A percentile compares a stretch with the other conserved stretches of the same genome.
Evolutionary conservation across 2,797 vertebrate genomes (phyloP).

Genomic region (Enteromius afrohamiltoni): DNA sequence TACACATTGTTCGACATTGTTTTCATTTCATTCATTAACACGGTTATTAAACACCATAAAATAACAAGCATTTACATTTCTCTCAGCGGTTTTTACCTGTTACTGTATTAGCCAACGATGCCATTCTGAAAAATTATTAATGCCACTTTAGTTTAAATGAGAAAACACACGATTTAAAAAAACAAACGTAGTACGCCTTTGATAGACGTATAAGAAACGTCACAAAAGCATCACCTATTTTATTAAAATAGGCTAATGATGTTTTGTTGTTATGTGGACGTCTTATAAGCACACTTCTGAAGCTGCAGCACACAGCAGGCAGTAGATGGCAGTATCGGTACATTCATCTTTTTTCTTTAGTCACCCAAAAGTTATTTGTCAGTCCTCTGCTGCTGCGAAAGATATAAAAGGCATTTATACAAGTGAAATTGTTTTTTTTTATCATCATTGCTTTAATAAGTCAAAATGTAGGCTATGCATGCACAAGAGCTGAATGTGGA

Average conservation of each 20-base stretch:
- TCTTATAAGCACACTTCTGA: neutral
- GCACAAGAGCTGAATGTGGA: neutral
- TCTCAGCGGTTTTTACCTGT: neutral
- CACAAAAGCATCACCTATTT: neutral
- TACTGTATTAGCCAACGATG: neutral
- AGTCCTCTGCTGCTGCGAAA: too few species aligned
- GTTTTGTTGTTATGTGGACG: neutral
- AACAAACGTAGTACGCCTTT: neutral
- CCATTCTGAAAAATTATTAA: neutral
- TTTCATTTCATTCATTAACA: neutral
- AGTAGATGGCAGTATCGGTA: slow-evolving; percentile 55
- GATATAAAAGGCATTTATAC: neutral
- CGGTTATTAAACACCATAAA: neutral
- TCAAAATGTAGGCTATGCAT: neutral
- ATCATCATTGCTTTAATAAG: neutral
- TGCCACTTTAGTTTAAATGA: neutral
- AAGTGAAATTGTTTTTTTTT: neutral
- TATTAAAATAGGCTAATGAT: neutral
- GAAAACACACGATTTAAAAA: neutral
- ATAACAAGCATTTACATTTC: neutral
- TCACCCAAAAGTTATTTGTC: neutral
- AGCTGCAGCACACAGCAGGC: neutral
- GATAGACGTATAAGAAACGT: too few species aligned
- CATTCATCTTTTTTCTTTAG: neutral
- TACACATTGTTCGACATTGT: neutral